Base-by-base conservation (phyloP, 2,888 invertebrate genomes). In the Punctoribates punctum region DNA sequence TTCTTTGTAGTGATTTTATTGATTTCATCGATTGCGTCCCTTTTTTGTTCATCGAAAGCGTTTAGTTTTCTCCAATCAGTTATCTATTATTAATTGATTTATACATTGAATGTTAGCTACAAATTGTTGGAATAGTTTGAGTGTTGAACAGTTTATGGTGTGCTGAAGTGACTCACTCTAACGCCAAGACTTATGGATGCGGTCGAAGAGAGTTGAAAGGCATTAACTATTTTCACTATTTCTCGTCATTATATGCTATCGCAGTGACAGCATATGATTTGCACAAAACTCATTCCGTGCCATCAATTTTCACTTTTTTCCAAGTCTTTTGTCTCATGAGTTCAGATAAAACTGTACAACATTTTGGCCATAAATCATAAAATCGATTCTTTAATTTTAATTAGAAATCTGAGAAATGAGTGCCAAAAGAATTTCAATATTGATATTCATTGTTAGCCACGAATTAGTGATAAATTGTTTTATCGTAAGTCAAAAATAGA, bases 61-160 rank as follows among this genome's bases (percentile, higher is more conserved):
- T 38, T 62, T 29, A 27, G 27, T 27, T 27, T 20, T 15, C 29
- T 25, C n/a, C 29, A 15, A 67, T 67, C 27, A 25, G n/a, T 67
- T 67, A 67, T 67, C 67, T 67, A 38, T 38, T 34, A 67, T 67
- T 67, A 67, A 67, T 67, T 67, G 67, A 67, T 67, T 67, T 38
- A 67, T 67, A 60, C 17, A 67, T 38, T 67, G 67, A 67, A 34
- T 67, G 34, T 67, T 38, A 54, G 54, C 34, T 34, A 34, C 34
- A 34, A 34, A 34, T 34, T n/a, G 8, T 25, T 27, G 27, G 20
- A 60, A 23, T 27, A 27, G 20, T 23, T 20, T 60, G 3, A 51
- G n/a, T 51, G n/a, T n/a, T 51, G 51, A n/a, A 51, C n/a, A 15
- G 8, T 11, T 51, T 51, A n/a, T 51, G n/a, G 17, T 51, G 51